Evolutionary conservation across 2,797 vertebrate species (phyloP).

Genomic region (Chromis chromis): DNA sequence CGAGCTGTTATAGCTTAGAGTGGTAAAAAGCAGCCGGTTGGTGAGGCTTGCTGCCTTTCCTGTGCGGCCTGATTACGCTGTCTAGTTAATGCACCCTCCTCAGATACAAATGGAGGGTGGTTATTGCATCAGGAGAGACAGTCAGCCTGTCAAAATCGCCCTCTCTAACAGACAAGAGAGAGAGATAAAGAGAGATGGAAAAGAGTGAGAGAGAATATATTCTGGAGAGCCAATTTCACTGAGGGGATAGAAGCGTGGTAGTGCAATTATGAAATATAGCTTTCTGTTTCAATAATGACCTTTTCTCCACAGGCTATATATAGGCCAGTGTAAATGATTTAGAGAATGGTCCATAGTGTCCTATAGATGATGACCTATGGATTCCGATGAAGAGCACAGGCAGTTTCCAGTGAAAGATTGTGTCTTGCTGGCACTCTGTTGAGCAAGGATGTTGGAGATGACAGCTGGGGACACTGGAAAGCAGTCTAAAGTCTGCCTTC

Average conservation of each 20-base stretch:
- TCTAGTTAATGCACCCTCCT: constrained; percentile 81
- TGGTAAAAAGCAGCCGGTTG: constrained; percentile 74
- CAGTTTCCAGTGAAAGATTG: constrained; percentile 43
- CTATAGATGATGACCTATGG: constrained; percentile 62
- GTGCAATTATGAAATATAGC: constrained; percentile 82
- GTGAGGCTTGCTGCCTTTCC: constrained; percentile 64
- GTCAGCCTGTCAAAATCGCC: constrained; percentile 77
- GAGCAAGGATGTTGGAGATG: constrained; percentile 39
- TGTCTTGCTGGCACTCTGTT: constrained; percentile 32
- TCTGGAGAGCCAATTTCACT: constrained; percentile 78
- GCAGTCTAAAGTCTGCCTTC: constrained; percentile 10
- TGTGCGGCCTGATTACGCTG: constrained; percentile 77
- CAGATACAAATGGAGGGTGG: constrained; percentile 81
- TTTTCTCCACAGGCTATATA: constrained; percentile 70
- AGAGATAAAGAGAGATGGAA: constrained; percentile 72
- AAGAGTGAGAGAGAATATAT: constrained; percentile 73
- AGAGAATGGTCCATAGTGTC: constrained; percentile 55
- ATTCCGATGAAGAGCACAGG: constrained; percentile 44
- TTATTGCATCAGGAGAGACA: constrained; percentile 81
- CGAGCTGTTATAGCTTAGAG: constrained; percentile 67
- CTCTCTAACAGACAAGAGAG: constrained; percentile 73
- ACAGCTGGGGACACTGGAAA: constrained; percentile 44
- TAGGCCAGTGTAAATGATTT: constrained; percentile 69
- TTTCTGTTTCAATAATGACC: constrained; percentile 79
- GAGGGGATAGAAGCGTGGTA: constrained; percentile 70